Evolutionary conservation across 2,888 invertebrate genomes (phyloP).

Genomic region (Ectemnius continuus): DNA sequence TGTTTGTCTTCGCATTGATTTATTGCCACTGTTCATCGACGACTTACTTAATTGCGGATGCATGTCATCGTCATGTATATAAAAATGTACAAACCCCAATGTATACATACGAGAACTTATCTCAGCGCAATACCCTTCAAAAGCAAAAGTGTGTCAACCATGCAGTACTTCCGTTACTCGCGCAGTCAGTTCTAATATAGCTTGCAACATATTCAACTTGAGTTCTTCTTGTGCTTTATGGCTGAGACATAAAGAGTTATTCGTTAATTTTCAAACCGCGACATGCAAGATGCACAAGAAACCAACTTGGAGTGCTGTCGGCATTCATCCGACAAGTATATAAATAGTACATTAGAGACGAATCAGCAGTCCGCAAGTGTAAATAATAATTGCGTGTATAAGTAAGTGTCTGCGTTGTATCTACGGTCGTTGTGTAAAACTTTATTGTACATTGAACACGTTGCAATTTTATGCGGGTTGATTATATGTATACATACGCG

Average conservation of each 20-base stretch:
- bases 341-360: no score
- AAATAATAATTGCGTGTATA: constrained; percentile 46
- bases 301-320: constrained; percentile 12
- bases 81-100: constrained; percentile 52
- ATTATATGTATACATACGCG: constrained; percentile 18
- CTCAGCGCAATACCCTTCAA: constrained; percentile 28
- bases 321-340: constrained; percentile 25
- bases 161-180: constrained; percentile 9
- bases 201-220: constrained; percentile 12
- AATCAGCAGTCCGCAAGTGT: constrained; percentile 30
- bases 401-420: constrained; percentile 41
- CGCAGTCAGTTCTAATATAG: constrained; percentile 22
- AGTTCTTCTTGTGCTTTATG: constrained; percentile 19
- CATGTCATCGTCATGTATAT: constrained; percentile 42
- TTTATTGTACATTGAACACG: constrained; percentile 52
- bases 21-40: neutral
- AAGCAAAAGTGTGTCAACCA: constrained; percentile 6
- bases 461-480: constrained; percentile 38
- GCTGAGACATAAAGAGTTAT: neutral
- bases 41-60: constrained; percentile 30
- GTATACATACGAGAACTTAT: constrained; percentile 38
- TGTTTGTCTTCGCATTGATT: neutral
- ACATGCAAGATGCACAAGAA: constrained; percentile 41
- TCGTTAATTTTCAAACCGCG: constrained; percentile 22
- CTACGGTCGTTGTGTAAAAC: constrained; percentile 33